phyloP scores from a whole-genome alignment of 2,888 invertebrate genomes.

The Nephrotoma appendiculata region DNA sequence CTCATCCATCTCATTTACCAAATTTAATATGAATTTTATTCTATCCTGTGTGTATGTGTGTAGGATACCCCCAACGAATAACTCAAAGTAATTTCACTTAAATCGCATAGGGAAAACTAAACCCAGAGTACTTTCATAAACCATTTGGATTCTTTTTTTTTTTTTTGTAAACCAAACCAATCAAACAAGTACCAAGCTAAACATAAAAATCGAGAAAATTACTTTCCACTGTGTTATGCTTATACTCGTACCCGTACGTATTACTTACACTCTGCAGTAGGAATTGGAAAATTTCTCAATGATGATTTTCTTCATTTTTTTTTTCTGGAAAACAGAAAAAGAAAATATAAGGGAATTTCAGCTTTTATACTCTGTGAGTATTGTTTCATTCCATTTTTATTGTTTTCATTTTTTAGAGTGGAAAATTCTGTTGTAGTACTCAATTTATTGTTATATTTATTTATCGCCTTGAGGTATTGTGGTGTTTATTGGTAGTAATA shows the following conservation, averaged over 20 bases:
- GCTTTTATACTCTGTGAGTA: background rate
- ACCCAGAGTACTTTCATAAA: background rate
- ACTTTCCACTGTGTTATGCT: background rate
- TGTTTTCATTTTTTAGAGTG: background rate
- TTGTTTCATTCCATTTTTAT: background rate
- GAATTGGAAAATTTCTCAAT: background rate
- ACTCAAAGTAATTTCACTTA: background rate
- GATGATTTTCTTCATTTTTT: background rate
- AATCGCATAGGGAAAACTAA: background rate
- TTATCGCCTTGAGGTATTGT: background rate
- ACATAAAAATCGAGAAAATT: background rate
- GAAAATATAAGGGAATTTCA: background rate
- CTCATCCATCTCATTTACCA: background rate
- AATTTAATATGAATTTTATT: background rate
- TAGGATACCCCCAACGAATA: background rate
- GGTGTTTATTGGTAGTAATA: background rate
- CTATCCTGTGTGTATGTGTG: background rate
- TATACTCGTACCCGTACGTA: background rate
- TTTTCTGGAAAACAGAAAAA: background rate
- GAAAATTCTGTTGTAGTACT: background rate
- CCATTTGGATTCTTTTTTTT: background rate
- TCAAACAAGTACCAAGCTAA: background rate
- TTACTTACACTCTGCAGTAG: background rate
- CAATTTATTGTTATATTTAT: background rate
- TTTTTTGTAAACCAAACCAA: background rate